Conservation (phyloP, 2,113 vertebrate species). For the Pangasianodon hypophthalmus region DNA sequence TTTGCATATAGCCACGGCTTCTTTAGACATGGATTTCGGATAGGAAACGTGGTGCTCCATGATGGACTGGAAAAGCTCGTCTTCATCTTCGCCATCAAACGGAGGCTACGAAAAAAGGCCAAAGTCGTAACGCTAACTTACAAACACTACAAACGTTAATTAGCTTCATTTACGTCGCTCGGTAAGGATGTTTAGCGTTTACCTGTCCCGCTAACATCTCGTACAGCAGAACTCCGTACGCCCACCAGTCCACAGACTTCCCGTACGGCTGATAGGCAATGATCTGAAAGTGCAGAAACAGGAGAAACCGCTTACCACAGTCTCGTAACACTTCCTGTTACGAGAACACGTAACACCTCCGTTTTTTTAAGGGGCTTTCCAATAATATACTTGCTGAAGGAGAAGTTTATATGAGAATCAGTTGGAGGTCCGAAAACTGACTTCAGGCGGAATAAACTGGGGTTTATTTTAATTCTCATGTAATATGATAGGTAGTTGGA, state of each 20-base stretch:
- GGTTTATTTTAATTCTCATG: background rate
- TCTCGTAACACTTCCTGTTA: background rate
- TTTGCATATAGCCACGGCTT: conserved; percentile 98
- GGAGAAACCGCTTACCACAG: background rate
- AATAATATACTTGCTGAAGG: background rate
- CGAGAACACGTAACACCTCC: no score
- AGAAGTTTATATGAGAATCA: background rate
- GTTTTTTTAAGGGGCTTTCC: background rate
- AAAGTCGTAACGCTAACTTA: background rate
- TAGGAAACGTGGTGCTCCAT: conserved; percentile 99
- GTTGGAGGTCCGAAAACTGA: background rate
- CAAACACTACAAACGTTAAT: no score
- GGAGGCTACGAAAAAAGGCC: conserved; percentile 79
- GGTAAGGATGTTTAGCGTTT: conserved; percentile 37
- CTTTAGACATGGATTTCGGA: conserved; percentile 96
- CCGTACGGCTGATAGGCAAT: conserved; percentile 98
- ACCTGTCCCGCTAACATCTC: conserved; percentile 99
- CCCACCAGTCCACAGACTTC: conserved; percentile 99
- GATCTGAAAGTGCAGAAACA: conserved; percentile 76
- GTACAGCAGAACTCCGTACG: conserved; percentile 94
- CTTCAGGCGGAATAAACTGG: background rate
- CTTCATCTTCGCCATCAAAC: conserved; percentile 96
- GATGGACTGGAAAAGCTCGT: conserved; percentile 97
- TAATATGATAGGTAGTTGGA: background rate
- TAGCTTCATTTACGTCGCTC: background rate